Conservation (phyloP, 2,797 vertebrate genomes). For the Bradypus variegatus region DNA sequence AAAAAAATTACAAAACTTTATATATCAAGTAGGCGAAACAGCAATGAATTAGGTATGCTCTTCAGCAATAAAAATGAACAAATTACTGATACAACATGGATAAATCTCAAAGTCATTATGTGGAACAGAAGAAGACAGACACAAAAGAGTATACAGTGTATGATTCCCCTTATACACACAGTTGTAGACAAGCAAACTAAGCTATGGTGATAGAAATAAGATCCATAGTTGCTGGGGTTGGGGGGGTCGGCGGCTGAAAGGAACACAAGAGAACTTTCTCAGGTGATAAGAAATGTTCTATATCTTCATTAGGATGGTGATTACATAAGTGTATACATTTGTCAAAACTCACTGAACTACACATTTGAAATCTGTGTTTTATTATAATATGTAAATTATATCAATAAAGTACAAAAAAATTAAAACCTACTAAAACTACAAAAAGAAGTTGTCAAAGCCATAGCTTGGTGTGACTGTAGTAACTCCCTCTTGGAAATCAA, state of each 20-base stretch:
- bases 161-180: not conserved
- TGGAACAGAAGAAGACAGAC: constrained; percentile 15
- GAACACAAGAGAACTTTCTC: not conserved
- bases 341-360: constrained; percentile 7
- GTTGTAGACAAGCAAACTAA: not conserved
- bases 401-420: not conserved
- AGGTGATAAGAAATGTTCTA: not conserved
- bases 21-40: constrained; percentile 31
- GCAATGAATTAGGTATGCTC: constrained; percentile 27
- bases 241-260: not conserved
- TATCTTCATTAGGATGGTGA: not conserved
- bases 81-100: constrained; percentile 3
- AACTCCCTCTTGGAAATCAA: constrained; percentile 13
- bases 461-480: constrained; percentile 7
- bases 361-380: constrained; percentile 5
- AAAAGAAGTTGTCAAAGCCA: constrained; percentile 2
- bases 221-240: not conserved
- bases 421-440: not conserved
- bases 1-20: constrained; percentile 56
- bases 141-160: not conserved
- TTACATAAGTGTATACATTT: not conserved
- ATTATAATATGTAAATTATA: not conserved
- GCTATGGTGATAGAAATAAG: not conserved
- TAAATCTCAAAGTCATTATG: constrained; percentile 23
- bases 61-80: constrained; percentile 35